phyloP scores from a whole-genome alignment of 2,113 vertebrate species.

The Varanus salvator region DNA sequence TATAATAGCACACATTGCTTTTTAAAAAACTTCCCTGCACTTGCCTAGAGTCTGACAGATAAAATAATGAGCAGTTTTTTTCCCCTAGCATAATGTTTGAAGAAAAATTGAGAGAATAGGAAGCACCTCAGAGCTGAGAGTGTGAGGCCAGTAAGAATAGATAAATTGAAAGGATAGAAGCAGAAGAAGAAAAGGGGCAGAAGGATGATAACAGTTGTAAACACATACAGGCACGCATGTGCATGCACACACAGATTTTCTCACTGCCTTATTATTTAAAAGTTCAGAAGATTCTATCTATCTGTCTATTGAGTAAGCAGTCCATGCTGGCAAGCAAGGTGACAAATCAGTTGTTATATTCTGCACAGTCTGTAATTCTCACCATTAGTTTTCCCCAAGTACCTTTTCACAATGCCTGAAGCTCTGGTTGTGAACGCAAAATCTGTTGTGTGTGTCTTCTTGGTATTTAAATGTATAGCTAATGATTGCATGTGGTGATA shows the following conservation, averaged over 20 bases:
- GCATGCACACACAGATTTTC: background rate
- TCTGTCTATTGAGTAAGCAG: background rate
- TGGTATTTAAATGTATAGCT: background rate
- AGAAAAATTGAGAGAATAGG: conserved; percentile 47
- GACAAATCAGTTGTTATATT: background rate
- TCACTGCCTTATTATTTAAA: background rate
- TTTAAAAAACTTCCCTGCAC: conserved; percentile 47
- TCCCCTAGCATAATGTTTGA: conserved; percentile 51
- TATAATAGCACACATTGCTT: conserved; percentile 38
- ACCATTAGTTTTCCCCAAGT: background rate
- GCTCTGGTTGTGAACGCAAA: background rate
- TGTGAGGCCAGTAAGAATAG: conserved; percentile 31
- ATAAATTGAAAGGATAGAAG: conserved; percentile 45
- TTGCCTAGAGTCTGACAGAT: conserved; percentile 64
- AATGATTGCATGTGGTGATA: background rate
- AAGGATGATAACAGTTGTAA: conserved; percentile 26
- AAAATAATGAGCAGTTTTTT: conserved; percentile 68
- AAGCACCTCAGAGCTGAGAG: conserved; percentile 33
- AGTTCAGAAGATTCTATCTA: background rate
- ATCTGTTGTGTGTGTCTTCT: background rate
- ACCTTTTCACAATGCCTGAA: background rate
- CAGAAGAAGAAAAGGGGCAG: conserved; percentile 13
- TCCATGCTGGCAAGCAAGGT: background rate
- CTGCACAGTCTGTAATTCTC: background rate
- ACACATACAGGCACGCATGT: background rate